A percentile compares a stretch with the other conserved stretches of the same genome.
phyloP scores from a whole-genome alignment of 1,140 invertebrate species.

The Triops cancriformis region DNA sequence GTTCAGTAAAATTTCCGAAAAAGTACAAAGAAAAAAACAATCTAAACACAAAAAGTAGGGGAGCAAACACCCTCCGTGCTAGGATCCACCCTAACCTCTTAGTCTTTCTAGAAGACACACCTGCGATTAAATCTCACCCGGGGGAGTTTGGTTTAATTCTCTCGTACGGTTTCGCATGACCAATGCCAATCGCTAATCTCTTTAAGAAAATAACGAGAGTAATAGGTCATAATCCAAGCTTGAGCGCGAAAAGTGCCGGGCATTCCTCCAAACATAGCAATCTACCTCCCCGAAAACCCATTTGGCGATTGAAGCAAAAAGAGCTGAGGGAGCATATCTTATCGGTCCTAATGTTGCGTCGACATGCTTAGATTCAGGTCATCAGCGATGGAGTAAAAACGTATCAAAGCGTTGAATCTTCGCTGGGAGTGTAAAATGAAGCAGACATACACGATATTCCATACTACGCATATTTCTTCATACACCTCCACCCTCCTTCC shows the following conservation, averaged over 20 bases:
- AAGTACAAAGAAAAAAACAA: too few relatives aligned
- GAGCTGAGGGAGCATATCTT: not conserved
- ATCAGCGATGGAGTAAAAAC: slow-evolving; percentile 10
- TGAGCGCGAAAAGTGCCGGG: not conserved
- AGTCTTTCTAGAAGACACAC: not conserved
- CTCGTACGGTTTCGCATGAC: not conserved
- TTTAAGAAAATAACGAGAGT: not conserved
- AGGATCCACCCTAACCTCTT: not conserved
- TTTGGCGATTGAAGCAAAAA: slow-evolving; percentile 1
- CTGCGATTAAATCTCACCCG: not conserved
- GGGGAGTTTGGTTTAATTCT: not conserved
- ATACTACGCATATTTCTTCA: slow-evolving; percentile 6
- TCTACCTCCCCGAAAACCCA: not conserved
- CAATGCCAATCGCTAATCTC: not conserved
- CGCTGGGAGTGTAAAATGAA: not conserved
- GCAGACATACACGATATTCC: not conserved
- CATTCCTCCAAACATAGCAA: not conserved
- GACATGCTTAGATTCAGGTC: not conserved
- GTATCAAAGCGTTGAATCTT: slow-evolving; percentile 14
- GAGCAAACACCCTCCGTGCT: not conserved
- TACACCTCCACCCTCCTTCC: not conserved
- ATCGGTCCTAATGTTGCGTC: not conserved
- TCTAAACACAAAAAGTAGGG: not conserved
- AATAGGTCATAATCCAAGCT: not conserved
- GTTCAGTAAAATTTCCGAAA: too few relatives aligned